These are phyloP conservation scores for Margarornis squamiger DNA, from an alignment of 2,797 vertebrate species.

Conservation along the genomic window DNA sequence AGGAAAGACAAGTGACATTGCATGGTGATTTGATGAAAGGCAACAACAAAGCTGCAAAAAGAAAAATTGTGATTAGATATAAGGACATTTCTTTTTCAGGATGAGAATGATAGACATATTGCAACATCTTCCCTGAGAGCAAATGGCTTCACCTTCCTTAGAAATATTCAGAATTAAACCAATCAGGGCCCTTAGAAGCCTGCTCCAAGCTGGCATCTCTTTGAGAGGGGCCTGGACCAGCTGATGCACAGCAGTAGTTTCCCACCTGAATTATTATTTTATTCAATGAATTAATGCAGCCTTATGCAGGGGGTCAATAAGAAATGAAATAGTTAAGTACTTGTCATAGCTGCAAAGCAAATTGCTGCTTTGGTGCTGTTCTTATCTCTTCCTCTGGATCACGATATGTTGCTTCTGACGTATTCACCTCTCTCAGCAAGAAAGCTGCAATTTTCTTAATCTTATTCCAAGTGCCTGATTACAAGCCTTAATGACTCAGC, in stretches of 20 bases:
- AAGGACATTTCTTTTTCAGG: neutral
- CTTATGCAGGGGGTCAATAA: neutral
- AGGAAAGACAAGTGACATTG: neutral
- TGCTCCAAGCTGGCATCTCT: neutral
- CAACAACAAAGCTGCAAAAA: neutral
- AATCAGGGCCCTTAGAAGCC: neutral
- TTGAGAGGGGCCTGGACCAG: neutral
- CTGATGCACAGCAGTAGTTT: neutral
- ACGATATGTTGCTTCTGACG: neutral
- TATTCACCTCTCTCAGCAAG: slow-evolving; percentile 5
- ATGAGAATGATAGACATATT: neutral
- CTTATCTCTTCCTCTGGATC: neutral
- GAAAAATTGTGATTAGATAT: neutral
- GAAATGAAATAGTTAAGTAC: neutral
- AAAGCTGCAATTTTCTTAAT: slow-evolving; percentile 25
- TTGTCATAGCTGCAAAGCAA: neutral
- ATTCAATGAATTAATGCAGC: neutral
- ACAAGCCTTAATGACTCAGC: slow-evolving; percentile 34
- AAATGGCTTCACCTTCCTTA: neutral
- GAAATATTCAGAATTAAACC: neutral
- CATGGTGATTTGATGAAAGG: neutral
- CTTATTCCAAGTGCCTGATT: slow-evolving; percentile 50
- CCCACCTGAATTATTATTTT: neutral
- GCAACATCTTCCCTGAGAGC: neutral
- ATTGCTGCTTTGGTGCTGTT: neutral